Conservation (phyloP, 2,797 vertebrate species). For the Eutrigla gurnardus region DNA sequence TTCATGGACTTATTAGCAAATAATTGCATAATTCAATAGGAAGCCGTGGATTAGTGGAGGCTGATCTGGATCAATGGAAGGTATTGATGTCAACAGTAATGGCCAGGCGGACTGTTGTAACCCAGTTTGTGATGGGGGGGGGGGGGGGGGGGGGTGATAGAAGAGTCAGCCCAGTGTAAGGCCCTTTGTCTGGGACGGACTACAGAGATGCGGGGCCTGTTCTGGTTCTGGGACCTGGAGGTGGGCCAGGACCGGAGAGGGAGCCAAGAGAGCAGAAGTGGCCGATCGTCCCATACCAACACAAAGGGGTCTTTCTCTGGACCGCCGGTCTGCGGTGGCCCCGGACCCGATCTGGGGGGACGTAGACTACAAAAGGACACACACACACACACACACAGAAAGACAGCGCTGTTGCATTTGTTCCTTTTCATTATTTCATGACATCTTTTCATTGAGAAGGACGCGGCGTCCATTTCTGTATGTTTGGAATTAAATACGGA, state of each 20-base stretch:
- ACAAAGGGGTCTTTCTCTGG: conserved; percentile 80
- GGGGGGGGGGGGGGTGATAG: conserved; percentile 48
- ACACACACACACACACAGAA: conserved; percentile 14
- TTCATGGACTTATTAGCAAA: conserved; percentile 54
- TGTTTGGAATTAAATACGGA: no score
- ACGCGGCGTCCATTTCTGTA: background rate
- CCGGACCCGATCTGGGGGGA: conserved; percentile 46
- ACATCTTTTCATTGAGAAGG: background rate
- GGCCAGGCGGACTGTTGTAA: conserved; percentile 57
- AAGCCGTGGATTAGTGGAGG: conserved; percentile 72
- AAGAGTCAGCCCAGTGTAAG: conserved; percentile 69
- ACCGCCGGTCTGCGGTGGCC: conserved; percentile 58
- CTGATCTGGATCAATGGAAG: conserved; percentile 75
- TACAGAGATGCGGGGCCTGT: conserved; percentile 66
- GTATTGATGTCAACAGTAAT: conserved; percentile 73
- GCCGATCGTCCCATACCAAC: conserved; percentile 64
- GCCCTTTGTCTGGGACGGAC: conserved; percentile 72
- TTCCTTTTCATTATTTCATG: conserved; percentile 16
- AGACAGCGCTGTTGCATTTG: conserved; percentile 11
- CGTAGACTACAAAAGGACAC: conserved; percentile 53
- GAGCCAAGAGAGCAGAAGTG: conserved; percentile 76
- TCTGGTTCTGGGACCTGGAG: conserved; percentile 74
- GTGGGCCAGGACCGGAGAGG: conserved; percentile 67
- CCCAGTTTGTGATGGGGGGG: conserved; percentile 58
- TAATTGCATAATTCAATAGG: conserved; percentile 78